Percentiles rank a stretch among this genome's conserved stretches.
phyloP scores from a whole-genome alignment of 2,797 vertebrate genomes.

The Brachyalestes nurse region DNA sequence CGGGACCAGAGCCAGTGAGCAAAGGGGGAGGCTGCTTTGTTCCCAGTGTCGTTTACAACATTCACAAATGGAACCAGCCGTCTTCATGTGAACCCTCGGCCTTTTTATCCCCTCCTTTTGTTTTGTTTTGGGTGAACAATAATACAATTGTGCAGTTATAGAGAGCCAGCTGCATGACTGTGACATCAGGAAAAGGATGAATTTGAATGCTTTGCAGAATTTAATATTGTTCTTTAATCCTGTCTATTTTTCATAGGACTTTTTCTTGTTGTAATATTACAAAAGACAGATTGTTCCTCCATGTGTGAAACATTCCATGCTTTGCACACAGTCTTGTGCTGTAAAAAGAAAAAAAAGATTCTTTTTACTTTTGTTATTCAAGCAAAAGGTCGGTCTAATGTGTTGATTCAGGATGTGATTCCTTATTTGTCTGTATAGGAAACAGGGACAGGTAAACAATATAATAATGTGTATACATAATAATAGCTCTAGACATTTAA shows the following conservation, averaged over 20 bases:
- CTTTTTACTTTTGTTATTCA: too few relatives aligned
- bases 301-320: too few relatives aligned
- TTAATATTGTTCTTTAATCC: too few relatives aligned
- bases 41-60: conserved; percentile 30
- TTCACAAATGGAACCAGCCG: conserved; percentile 28
- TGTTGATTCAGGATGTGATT: too few relatives aligned
- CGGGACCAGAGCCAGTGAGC: conserved; percentile 13
- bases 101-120: conserved; percentile 2
- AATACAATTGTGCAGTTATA: conserved; percentile 11
- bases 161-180: not conserved
- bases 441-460: too few relatives aligned
- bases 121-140: conserved; percentile 22
- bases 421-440: too few relatives aligned
- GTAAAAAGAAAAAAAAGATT: too few relatives aligned
- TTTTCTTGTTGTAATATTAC: too few relatives aligned
- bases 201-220: not conserved
- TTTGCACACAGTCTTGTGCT: too few relatives aligned
- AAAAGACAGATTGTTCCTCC: too few relatives aligned
- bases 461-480: not conserved
- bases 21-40: conserved; percentile 13
- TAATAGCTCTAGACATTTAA: not conserved
- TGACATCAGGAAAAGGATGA: not conserved
- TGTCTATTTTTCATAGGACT: too few relatives aligned
- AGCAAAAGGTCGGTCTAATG: too few relatives aligned
- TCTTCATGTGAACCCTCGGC: conserved; percentile 16